Evolutionary conservation across 2,113 vertebrate species (phyloP), one percentile per base, ranked within the genome.

Genomic region (Alouatta palliata): DNA sequence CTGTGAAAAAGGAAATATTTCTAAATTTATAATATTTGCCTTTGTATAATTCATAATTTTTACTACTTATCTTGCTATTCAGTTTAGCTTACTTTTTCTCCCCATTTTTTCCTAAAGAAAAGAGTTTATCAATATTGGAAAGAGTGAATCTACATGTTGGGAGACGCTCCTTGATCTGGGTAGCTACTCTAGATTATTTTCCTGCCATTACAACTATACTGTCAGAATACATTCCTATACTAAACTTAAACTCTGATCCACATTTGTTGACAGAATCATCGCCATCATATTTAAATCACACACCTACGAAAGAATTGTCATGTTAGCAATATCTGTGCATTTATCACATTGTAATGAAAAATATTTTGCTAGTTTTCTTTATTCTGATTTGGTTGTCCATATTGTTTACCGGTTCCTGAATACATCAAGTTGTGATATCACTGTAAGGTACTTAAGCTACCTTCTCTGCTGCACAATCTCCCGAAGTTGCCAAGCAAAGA

Each of bases 261-360:
- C 19, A 73, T 87, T 90, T 87, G 70, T 14, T 96, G 75, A 83
- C 16, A 79, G 45, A 83, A 43, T 79, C 70, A 94, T 94, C 54
- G 30, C 25, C 20, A 35, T 77, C 16, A 86, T n/a, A 19, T 86
- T 87, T 80, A 94, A 58, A 84, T 93, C 75, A 73, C 21, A 75
- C 3, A 49, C 14, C 40, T 20, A 23, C 35, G 40, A 76, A 82
- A 81, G 12, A 90, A 96, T 30, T 76, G 23, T 10, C 64, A 52
- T 43, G 8, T 43, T 82, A 77, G 58, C 49, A 66, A 71, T 58
- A 70, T 70, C 30, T 49, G 17, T 66, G 68, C 2, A 35, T 45
- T 58, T 91, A 17, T 66, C 43, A 71, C 91, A 14, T 13, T 70
- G 25, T 21, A 37, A 58, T 61, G 64, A 61, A 52, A 93, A 58